These are phyloP conservation scores for Daphoenositta chrysoptera DNA, from an alignment of 2,113 vertebrate species.

Conservation along the genomic window DNA sequence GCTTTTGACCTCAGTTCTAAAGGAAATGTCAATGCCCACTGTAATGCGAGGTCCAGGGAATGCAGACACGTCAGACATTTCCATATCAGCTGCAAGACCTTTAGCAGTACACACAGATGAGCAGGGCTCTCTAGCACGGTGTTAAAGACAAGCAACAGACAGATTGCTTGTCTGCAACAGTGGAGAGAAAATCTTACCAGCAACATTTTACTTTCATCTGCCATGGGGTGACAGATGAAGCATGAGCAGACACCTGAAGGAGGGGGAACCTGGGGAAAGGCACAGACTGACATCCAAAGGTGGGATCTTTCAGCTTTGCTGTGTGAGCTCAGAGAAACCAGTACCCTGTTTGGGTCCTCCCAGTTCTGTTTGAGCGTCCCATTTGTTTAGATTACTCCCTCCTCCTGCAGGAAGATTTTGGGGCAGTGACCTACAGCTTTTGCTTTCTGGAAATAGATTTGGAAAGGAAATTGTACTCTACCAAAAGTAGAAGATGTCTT, in stretches of 20 bases:
- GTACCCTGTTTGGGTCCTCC: neutral
- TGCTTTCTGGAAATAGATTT: neutral
- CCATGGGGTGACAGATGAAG: neutral
- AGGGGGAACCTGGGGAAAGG: neutral
- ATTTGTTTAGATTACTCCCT: neutral
- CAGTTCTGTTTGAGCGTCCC: neutral
- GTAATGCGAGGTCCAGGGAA: neutral
- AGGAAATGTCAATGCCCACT: neutral
- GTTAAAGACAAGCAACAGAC: neutral
- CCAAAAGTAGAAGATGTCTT: neutral
- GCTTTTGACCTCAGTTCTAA: neutral
- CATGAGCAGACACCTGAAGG: neutral
- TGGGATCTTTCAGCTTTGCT: neutral
- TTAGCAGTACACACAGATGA: neutral
- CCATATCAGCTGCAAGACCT: neutral
- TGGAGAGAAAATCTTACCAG: neutral
- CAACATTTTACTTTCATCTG: neutral
- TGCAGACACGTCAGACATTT: neutral
- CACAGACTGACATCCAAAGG: fast-evolving
- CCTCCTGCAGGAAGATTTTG: neutral
- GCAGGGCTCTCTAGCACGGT: neutral
- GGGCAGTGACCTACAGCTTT: neutral
- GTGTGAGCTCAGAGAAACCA: neutral
- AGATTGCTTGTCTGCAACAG: neutral
- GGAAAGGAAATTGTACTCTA: neutral